phyloP scores from a whole-genome alignment of 2,888 invertebrate species.

The Eilema sororculum region DNA sequence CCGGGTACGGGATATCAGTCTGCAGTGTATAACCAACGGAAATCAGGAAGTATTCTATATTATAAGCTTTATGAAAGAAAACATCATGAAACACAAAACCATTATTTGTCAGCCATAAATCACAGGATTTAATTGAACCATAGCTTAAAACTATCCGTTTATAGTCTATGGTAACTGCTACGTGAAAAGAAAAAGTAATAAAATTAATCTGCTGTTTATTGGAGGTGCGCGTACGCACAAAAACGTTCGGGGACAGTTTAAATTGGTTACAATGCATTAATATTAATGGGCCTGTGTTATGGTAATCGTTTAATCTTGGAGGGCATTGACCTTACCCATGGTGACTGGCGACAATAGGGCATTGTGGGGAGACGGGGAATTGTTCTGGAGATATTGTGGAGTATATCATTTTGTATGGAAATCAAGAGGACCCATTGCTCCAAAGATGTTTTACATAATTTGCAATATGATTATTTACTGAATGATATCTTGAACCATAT shows the following conservation, averaged over 20 bases:
- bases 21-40: neutral
- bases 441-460: too few species aligned
- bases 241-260: conserved; percentile 43
- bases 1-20: neutral
- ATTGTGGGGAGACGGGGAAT: conserved; percentile 4
- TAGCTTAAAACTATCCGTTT: conserved; percentile 8
- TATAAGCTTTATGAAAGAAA: neutral
- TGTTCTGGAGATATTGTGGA: neutral
- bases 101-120: conserved; percentile 10
- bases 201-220: conserved; percentile 21
- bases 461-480: too few species aligned
- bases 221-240: conserved; percentile 23
- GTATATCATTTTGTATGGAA: neutral
- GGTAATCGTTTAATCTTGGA: conserved; percentile 50
- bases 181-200: conserved; percentile 24
- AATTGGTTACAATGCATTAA: conserved; percentile 53
- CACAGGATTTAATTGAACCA: conserved; percentile 6
- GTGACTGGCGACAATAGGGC: conserved; percentile 39
- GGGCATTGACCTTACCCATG: conserved; percentile 40
- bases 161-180: conserved; percentile 13
- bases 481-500: too few species aligned
- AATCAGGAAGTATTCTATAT: neutral
- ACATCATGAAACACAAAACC: neutral
- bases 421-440: too few species aligned
- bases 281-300: conserved; percentile 52